phyloP scores from a whole-genome alignment of 2,888 invertebrate species.

The Hipparchia semele region DNA sequence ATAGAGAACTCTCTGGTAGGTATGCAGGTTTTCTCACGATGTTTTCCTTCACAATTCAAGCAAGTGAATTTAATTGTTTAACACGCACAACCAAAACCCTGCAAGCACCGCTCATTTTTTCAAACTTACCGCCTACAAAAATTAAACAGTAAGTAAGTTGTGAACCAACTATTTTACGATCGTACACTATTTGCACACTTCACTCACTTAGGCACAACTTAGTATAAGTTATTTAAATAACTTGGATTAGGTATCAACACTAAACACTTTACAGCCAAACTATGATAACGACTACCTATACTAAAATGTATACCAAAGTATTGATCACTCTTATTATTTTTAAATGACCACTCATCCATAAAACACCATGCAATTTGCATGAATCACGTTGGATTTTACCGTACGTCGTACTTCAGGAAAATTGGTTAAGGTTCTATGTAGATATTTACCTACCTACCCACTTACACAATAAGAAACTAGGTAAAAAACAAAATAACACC shows the following conservation, averaged over 20 bases:
- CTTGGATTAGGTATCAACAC: too few relatives aligned
- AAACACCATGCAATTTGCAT: not conserved
- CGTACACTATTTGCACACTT: too few relatives aligned
- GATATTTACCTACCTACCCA: not conserved
- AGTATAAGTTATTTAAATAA: too few relatives aligned
- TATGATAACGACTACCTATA: too few relatives aligned
- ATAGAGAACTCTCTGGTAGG: too few relatives aligned
- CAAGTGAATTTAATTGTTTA: not conserved
- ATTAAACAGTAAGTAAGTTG: too few relatives aligned
- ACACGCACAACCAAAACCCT: not conserved
- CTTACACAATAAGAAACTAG: too few relatives aligned
- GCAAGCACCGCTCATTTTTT: not conserved
- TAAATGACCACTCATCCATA: not conserved
- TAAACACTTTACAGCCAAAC: too few relatives aligned
- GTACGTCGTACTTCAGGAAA: not conserved
- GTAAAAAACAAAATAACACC: not conserved
- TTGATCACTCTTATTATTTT: not conserved
- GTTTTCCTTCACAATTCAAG: not conserved
- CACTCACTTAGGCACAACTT: too few relatives aligned
- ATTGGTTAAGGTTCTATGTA: not conserved
- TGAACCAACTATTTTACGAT: too few relatives aligned
- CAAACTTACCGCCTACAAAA: too few relatives aligned
- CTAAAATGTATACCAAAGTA: too few relatives aligned
- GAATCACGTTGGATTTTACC: conserved; percentile 6
- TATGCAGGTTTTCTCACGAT: not conserved